Conservation (phyloP, 2,888 invertebrate species). For the Coremacera marginata region DNA sequence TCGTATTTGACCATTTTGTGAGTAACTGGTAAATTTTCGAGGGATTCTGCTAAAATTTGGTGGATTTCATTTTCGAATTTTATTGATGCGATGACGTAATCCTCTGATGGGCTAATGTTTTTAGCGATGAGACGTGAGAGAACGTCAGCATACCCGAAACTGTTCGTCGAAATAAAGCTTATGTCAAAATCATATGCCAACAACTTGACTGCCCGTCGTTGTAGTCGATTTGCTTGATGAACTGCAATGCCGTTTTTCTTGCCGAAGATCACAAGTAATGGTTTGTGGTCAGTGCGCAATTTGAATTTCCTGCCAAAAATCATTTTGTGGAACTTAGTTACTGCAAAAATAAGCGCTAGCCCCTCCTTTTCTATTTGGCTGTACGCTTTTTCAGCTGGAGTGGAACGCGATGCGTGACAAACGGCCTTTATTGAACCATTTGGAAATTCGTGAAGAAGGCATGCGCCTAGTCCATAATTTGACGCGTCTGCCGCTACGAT, state of each 20-base stretch:
- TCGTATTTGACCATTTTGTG: constrained; percentile 41
- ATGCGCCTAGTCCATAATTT: constrained; percentile 46
- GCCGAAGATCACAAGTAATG: constrained; percentile 46
- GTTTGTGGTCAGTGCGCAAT: constrained; percentile 46
- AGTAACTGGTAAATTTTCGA: constrained; percentile 39
- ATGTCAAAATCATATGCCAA: constrained; percentile 51
- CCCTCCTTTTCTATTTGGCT: constrained; percentile 50
- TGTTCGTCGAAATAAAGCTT: constrained; percentile 46
- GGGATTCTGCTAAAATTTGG: constrained; percentile 19
- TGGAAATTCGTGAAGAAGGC: constrained; percentile 46
- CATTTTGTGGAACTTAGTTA: constrained; percentile 58
- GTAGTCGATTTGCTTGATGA: constrained; percentile 46
- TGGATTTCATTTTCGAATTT: constrained; percentile 34
- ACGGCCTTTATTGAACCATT: constrained; percentile 57
- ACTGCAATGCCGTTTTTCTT: constrained; percentile 44
- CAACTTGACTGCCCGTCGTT: constrained; percentile 47
- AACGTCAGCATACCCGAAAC: constrained; percentile 49
- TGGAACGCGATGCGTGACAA: constrained; percentile 55
- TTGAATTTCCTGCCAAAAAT: constrained; percentile 38
- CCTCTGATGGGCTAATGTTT: constrained; percentile 18
- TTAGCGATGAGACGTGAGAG: constrained; percentile 41
- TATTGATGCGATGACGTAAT: constrained; percentile 39
- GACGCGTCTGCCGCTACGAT: constrained; percentile 49
- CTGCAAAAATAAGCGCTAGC: constrained; percentile 57
- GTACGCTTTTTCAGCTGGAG: constrained; percentile 49